A percentile compares a stretch with the other conserved stretches of the same genome.
Evolutionary conservation across 2,797 vertebrate genomes (phyloP).

Genomic region (Hyperoplus lanceolatus): DNA sequence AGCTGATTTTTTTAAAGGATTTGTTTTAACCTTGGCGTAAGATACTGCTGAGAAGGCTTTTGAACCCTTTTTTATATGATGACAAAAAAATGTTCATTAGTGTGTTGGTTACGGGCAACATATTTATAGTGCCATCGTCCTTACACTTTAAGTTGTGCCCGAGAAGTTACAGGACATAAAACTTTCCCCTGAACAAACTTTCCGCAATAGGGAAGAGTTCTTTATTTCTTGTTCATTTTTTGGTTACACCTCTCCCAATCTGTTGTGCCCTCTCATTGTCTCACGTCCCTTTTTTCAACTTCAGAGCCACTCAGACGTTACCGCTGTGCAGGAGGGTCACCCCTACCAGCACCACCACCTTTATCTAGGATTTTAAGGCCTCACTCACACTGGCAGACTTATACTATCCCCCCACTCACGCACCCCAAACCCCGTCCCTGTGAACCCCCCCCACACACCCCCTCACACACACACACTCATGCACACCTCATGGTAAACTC

Average conservation of each 20-base stretch:
- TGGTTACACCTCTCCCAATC: conserved; percentile 3
- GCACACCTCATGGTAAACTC: conserved; percentile 40
- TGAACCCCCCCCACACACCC: conserved; percentile 4
- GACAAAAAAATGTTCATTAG: conserved; percentile 30
- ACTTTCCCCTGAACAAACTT: conserved; percentile 24
- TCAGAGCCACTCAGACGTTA: conserved; percentile 62
- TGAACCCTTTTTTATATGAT: conserved; percentile 6
- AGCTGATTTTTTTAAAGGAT: background rate
- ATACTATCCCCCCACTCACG: background rate
- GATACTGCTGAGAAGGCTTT: background rate
- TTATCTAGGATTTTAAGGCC: conserved; percentile 49
- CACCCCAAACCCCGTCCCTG: background rate
- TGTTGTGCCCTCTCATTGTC: conserved; percentile 44
- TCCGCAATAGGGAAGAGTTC: conserved; percentile 19
- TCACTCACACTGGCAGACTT: conserved; percentile 48
- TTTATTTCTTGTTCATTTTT: conserved; percentile 1
- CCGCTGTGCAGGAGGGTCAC: conserved; percentile 69
- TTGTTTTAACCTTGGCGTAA: background rate
- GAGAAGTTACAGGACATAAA: conserved; percentile 27
- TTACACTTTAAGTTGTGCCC: conserved; percentile 26
- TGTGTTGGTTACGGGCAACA: background rate
- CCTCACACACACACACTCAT: background rate
- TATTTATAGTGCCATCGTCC: conserved; percentile 34
- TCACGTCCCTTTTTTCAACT: conserved; percentile 34
- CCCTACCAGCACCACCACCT: conserved; percentile 36